These are phyloP conservation scores for Hemicrepidius hirtus DNA, from an alignment of 2,888 invertebrate genomes.

Conservation along the genomic window DNA sequence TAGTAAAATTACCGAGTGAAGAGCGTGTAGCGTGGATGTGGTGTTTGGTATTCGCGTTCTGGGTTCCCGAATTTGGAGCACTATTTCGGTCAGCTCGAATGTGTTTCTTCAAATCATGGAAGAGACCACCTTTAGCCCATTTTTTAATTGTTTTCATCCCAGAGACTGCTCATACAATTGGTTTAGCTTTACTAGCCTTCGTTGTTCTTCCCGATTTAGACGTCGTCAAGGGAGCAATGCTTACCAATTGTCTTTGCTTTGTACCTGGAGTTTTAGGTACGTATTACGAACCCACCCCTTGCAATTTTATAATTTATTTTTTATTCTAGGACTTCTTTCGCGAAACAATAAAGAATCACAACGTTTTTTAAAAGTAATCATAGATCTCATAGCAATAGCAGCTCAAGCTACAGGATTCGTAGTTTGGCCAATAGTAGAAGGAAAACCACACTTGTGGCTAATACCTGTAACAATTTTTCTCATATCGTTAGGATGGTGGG, in stretches of 20 bases:
- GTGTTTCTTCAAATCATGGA: conserved; percentile 93
- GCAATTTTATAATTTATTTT: background rate
- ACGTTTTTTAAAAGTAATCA: conserved; percentile 84
- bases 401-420: conserved; percentile 94
- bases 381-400: conserved; percentile 89
- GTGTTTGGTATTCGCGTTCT: conserved; percentile 90
- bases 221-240: conserved; percentile 95
- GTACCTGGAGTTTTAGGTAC: conserved; percentile 84
- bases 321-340: conserved; percentile 82
- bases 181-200: conserved; percentile 90
- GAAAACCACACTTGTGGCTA: conserved; percentile 85
- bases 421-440: conserved; percentile 91
- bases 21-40: conserved; percentile 96
- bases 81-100: conserved; percentile 89
- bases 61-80: conserved; percentile 91
- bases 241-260: conserved; percentile 96
- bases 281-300: background rate
- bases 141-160: conserved; percentile 84
- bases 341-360: conserved; percentile 88
- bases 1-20: conserved; percentile 86
- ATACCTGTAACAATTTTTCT: conserved; percentile 90
- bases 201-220: conserved; percentile 93
- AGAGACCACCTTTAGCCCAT: conserved; percentile 80
- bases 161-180: conserved; percentile 92
- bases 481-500: conserved; percentile 98